These are phyloP conservation scores for Aurelia sp. DNA, from an alignment of 30 jellyfish, hydroid and myxozoan genomes.

Conservation along the genomic window DNA sequence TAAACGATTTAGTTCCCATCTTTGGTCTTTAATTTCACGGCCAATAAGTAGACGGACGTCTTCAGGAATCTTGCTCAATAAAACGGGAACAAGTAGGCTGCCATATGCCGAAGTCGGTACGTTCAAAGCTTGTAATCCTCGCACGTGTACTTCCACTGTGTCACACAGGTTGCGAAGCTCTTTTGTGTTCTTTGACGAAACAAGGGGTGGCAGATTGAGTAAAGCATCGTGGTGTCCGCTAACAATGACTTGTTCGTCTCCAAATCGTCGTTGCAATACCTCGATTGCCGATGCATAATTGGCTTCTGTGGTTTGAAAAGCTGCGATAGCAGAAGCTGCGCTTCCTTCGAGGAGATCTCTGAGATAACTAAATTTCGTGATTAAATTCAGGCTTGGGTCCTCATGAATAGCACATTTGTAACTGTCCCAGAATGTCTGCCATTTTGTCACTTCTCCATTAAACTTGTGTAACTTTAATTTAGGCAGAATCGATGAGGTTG, in stretches of 20 bases:
- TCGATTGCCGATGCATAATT: slow-evolving; percentile 38
- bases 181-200: not conserved
- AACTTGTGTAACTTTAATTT: slow-evolving; percentile 21
- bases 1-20: slow-evolving; percentile 14
- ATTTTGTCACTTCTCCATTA: slow-evolving; percentile 22
- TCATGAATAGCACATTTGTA: slow-evolving; percentile 39
- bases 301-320: slow-evolving; percentile 28
- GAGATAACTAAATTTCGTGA: slow-evolving; percentile 31
- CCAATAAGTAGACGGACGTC: slow-evolving; percentile 17
- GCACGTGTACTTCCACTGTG: slow-evolving; percentile 11
- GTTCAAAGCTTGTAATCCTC: slow-evolving; percentile 22
- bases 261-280: slow-evolving; percentile 8
- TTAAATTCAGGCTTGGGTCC: not conserved
- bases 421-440: slow-evolving; percentile 55
- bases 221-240: slow-evolving; percentile 41
- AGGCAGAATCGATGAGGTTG: slow-evolving; percentile 12
- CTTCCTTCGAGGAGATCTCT: slow-evolving; percentile 25
- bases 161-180: slow-evolving; percentile 14
- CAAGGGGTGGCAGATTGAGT: slow-evolving; percentile 11
- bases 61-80: slow-evolving; percentile 34
- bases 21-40: not conserved
- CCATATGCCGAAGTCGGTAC: slow-evolving; percentile 30
- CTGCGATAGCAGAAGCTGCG: slow-evolving; percentile 32
- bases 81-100: slow-evolving; percentile 20
- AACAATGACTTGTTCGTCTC: not conserved